Percentiles rank a stretch among this genome's conserved stretches.
These are phyloP conservation scores for Eulemur coronatus DNA, from an alignment of 2,797 vertebrate species.

Conservation along the genomic window DNA sequence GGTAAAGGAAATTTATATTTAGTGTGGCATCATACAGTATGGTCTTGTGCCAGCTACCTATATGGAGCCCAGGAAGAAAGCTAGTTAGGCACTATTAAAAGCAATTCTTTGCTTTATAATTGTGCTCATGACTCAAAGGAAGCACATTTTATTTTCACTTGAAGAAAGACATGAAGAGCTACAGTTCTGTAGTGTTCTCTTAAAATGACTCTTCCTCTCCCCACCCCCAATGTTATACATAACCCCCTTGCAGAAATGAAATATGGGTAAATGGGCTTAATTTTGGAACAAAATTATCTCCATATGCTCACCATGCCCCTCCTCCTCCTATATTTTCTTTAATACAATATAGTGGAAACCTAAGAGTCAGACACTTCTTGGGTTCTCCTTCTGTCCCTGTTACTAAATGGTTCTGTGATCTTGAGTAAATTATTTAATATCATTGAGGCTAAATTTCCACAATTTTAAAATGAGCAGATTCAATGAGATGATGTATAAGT, in stretches of 20 bases:
- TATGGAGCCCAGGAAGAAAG: neutral
- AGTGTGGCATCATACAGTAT: neutral
- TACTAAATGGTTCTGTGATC: neutral
- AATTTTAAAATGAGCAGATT: neutral
- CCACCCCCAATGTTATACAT: neutral
- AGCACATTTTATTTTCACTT: constrained; percentile 30
- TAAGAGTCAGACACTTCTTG: neutral
- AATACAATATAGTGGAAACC: neutral
- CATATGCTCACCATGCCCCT: neutral
- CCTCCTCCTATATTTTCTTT: neutral
- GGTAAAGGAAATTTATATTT: neutral
- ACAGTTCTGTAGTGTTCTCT: neutral
- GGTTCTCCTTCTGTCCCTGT: neutral
- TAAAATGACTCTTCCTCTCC: neutral
- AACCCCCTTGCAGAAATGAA: neutral
- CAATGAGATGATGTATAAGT: neutral
- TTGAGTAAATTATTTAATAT: neutral
- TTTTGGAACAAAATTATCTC: neutral
- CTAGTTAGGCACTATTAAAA: neutral
- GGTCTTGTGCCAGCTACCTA: neutral
- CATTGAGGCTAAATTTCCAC: constrained; percentile 19
- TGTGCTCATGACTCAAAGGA: neutral
- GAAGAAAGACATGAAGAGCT: constrained; percentile 27
- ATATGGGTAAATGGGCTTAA: neutral
- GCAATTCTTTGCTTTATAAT: constrained; percentile 19